phyloP scores from a whole-genome alignment of 2,113 vertebrate genomes.

The Narcine bancroftii region DNA sequence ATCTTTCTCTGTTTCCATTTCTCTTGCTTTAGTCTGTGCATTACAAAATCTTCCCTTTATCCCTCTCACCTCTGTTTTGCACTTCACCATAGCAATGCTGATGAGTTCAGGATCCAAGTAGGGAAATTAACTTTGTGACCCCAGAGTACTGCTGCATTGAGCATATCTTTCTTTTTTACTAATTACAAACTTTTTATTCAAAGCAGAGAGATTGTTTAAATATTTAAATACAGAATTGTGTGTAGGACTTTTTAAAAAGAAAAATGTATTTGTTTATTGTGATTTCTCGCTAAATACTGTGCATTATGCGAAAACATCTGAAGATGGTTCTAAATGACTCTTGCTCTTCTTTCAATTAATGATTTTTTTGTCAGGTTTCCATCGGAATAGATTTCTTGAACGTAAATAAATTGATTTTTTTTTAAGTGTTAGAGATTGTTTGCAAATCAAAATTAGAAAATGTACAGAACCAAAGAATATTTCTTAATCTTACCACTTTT shows the following conservation, averaged over 20 bases:
- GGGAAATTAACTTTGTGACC: background rate
- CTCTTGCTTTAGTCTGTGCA: background rate
- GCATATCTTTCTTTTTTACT: background rate
- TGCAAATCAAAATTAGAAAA: slow-evolving; percentile 9
- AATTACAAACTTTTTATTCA: background rate
- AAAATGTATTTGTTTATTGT: slow-evolving; percentile 3
- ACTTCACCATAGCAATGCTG: background rate
- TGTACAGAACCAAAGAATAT: slow-evolving; percentile 32
- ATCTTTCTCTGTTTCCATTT: background rate
- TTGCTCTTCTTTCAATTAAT: background rate
- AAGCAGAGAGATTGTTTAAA: background rate
- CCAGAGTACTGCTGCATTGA: background rate
- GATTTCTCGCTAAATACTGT: background rate
- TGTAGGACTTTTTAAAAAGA: background rate
- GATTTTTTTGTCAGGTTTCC: background rate
- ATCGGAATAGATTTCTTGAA: background rate
- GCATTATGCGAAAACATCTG: background rate
- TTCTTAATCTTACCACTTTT: slow-evolving; percentile 26
- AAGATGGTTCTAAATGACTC: background rate
- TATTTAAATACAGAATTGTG: slow-evolving; percentile 22
- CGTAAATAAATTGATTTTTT: background rate
- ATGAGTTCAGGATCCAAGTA: background rate
- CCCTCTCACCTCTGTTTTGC: background rate
- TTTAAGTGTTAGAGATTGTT: background rate
- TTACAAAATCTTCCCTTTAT: background rate